A percentile compares a stretch with the other conserved stretches of the same genome.
These are phyloP conservation scores for Drosophila lini DNA, from an alignment of 1,140 invertebrate species.

Conservation along the genomic window DNA sequence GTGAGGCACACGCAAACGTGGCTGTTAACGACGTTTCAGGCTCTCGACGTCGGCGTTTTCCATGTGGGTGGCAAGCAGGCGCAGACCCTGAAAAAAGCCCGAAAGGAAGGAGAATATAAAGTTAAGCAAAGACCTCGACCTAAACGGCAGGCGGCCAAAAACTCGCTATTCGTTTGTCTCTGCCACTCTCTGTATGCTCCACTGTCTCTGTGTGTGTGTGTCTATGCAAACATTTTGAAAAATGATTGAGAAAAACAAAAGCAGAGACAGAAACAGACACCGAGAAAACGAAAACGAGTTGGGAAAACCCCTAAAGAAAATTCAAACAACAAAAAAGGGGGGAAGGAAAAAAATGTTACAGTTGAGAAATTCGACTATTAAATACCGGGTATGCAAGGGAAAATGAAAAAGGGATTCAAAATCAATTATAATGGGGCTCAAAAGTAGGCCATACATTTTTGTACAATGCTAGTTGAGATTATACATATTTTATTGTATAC, in stretches of 20 bases:
- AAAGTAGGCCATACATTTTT: neutral
- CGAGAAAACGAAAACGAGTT: slow-evolving; percentile 32
- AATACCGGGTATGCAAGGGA: neutral
- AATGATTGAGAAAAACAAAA: slow-evolving; percentile 61
- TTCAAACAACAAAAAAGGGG: neutral
- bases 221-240: slow-evolving; percentile 50
- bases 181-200: neutral
- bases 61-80: slow-evolving; percentile 41
- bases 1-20: slow-evolving; percentile 71
- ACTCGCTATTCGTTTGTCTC: slow-evolving; percentile 18
- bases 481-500: neutral
- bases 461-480: neutral
- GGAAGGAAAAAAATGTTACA: slow-evolving; percentile 6
- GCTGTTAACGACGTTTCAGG: slow-evolving; percentile 76
- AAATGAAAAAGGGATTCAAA: neutral
- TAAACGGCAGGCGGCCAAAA: slow-evolving; percentile 77
- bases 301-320: slow-evolving; percentile 28
- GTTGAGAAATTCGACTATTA: neutral
- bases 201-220: neutral
- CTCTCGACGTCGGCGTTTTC: slow-evolving; percentile 60
- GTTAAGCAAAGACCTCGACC: slow-evolving; percentile 73
- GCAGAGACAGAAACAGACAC: slow-evolving; percentile 39
- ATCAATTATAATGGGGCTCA: neutral
- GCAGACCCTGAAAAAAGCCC: slow-evolving; percentile 54
- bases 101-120: slow-evolving; percentile 51